Evolutionary conservation across 2,888 invertebrate genomes (phyloP).

Genomic region (Cryptosula pallasiana): DNA sequence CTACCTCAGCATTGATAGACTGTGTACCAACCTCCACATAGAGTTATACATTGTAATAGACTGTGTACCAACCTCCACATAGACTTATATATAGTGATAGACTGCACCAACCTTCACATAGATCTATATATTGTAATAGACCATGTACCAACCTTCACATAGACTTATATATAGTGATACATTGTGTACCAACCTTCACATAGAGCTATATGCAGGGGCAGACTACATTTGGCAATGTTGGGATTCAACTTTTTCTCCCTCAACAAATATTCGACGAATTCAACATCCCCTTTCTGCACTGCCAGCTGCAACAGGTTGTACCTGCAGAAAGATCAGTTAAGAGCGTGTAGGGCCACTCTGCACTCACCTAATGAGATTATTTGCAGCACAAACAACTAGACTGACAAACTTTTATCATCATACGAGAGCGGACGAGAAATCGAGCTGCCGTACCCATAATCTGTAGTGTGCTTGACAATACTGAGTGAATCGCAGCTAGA

Average conservation of each 20-base stretch:
- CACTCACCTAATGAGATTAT: too few relatives aligned
- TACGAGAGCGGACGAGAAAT: background rate
- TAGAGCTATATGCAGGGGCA: slow-evolving; percentile 14
- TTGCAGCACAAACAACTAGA: too few relatives aligned
- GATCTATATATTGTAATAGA: too few relatives aligned
- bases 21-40: too few relatives aligned
- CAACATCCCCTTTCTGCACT: slow-evolving; percentile 4
- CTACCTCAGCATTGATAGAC: too few relatives aligned
- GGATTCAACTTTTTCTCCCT: slow-evolving; percentile 4
- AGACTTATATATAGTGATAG: background rate
- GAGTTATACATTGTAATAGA: too few relatives aligned
- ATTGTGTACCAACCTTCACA: background rate
- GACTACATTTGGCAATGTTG: slow-evolving; percentile 11
- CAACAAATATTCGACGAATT: background rate
- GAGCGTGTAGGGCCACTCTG: too few relatives aligned
- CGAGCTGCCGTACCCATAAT: background rate
- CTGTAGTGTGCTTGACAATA: background rate
- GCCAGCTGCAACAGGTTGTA: slow-evolving; percentile 17
- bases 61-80: background rate
- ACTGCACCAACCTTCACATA: too few relatives aligned
- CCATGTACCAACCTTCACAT: too few relatives aligned
- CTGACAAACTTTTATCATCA: too few relatives aligned
- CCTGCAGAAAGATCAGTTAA: background rate
- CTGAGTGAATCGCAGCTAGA: background rate
- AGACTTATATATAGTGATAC: too few relatives aligned